Evolutionary conservation across 1,140 invertebrate genomes (phyloP), one percentile per base, ranked within the genome.

Genomic region (Lanistes nyassanus): DNA sequence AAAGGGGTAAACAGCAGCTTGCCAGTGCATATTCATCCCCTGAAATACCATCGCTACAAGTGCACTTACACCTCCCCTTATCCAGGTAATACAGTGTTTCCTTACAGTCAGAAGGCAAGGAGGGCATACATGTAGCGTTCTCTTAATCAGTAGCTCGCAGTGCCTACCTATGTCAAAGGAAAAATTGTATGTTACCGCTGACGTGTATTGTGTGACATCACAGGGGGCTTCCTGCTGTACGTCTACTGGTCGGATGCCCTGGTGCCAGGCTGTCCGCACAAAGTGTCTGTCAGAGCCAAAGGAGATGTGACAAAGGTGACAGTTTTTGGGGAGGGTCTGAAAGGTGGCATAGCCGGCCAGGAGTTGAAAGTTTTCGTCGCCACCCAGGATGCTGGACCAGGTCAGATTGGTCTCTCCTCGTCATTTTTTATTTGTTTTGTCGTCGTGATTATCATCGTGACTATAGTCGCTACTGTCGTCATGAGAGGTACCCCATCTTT

Each of bases 291-390:
- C 6, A 94, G 93, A 7, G 92, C 93, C 19, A 93, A 93, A 53
- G 92, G 94, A 31, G 93, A 94, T 80, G 92, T 94, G 0, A 91
- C 90, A 13, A 91, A 95, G 84, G 96, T 99, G 11, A 92, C 96
- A 68, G 97, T 96, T 82, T 95, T 95, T 0, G 97, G 97, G 6
- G 95, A 97, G 81, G 97, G 97, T 16, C 90, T 99, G 3, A 93
- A 95, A 53, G 94, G 96, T 74, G 97, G 97, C 37, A 94, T 97
- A 64, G 94, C 99, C 1, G 97, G 97, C 13, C 93, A 97, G 81
- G 96, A 99, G 87, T 95, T 99, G 56, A 93, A 96, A 80, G 95
- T 96, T 67, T 97, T 97, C 90, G 98, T 99, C 81, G 97, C 99
- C 87, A 99, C 97, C 0, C 91, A 96, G 74, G 91, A 95, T 80